Conservation (phyloP, 2,797 vertebrate genomes). For the Champsocephalus gunnari region DNA sequence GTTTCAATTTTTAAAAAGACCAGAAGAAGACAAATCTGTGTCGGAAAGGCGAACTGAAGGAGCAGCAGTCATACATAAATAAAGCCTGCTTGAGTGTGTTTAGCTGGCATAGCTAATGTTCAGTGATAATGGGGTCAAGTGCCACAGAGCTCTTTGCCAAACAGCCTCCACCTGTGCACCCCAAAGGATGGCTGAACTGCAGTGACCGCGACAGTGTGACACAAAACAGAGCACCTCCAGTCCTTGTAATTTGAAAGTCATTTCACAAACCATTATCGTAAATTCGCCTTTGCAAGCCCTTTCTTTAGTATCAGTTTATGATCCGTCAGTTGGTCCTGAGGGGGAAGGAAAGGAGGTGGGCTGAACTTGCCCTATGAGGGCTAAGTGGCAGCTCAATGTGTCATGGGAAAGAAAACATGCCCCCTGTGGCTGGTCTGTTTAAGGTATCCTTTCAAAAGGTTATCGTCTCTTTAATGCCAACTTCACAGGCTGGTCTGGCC, state of each 20-base stretch:
- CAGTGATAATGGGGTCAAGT: slow-evolving; percentile 62
- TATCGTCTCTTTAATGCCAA: slow-evolving; percentile 72
- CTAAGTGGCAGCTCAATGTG: slow-evolving; percentile 80
- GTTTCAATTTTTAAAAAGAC: not conserved
- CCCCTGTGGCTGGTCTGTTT: slow-evolving; percentile 63
- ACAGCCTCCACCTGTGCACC: slow-evolving; percentile 74
- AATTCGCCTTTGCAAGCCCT: slow-evolving; percentile 62
- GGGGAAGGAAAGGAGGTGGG: slow-evolving; percentile 17
- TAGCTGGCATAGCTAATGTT: slow-evolving; percentile 45
- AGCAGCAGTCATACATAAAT: slow-evolving; percentile 53
- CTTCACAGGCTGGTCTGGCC: slow-evolving; percentile 67
- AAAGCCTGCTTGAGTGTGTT: slow-evolving; percentile 21
- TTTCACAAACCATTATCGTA: slow-evolving; percentile 76
- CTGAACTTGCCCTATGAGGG: slow-evolving; percentile 41
- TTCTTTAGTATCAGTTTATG: slow-evolving; percentile 76
- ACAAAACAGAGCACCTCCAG: slow-evolving; percentile 69
- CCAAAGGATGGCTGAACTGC: slow-evolving; percentile 43
- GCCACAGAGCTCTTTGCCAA: slow-evolving; percentile 55
- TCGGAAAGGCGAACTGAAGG: not conserved
- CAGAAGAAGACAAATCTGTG: not conserved
- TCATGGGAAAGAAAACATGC: slow-evolving; percentile 80
- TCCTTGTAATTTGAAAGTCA: slow-evolving; percentile 75
- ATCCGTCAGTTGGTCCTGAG: slow-evolving; percentile 44
- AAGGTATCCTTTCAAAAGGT: slow-evolving; percentile 71
- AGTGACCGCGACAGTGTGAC: slow-evolving; percentile 58